Percentiles rank a stretch among this genome's conserved stretches.
Evolutionary conservation across 2,797 vertebrate species (phyloP).

Genomic region (Stomatorhinus walkeri): DNA sequence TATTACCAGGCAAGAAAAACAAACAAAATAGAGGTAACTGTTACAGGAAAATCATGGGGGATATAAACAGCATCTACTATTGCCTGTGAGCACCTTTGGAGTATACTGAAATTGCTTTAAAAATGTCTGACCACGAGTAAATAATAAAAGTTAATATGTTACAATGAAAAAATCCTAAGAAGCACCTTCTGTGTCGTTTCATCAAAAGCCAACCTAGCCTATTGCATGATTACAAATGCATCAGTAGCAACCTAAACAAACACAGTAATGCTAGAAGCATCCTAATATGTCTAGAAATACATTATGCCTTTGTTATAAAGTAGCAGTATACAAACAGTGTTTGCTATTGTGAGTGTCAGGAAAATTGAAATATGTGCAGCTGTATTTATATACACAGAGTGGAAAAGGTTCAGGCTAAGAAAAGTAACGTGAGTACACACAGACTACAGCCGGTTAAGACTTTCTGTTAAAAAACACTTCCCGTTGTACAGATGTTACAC

Average conservation of each 20-base stretch:
- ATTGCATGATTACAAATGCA: background rate
- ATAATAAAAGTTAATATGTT: background rate
- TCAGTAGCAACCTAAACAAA: background rate
- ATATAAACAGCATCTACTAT: background rate
- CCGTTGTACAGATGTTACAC: background rate
- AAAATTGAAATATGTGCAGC: background rate
- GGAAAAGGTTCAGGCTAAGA: background rate
- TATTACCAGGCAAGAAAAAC: background rate
- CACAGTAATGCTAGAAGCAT: background rate
- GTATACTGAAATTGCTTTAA: background rate
- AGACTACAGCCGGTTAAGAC: background rate
- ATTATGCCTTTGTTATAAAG: background rate
- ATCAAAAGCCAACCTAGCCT: background rate
- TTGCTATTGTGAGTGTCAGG: background rate
- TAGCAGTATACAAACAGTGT: background rate
- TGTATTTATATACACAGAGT: background rate
- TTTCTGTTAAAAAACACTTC: background rate
- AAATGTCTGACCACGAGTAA: background rate
- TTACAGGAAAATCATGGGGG: background rate
- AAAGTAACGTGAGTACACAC: background rate
- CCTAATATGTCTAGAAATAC: background rate
- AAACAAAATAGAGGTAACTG: background rate
- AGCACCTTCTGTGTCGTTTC: background rate
- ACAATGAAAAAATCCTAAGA: background rate
- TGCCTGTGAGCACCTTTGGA: background rate